Evolutionary conservation across 2,113 vertebrate genomes (phyloP), one percentile per base, ranked within the genome.

Genomic region (Anseranas semipalmata): DNA sequence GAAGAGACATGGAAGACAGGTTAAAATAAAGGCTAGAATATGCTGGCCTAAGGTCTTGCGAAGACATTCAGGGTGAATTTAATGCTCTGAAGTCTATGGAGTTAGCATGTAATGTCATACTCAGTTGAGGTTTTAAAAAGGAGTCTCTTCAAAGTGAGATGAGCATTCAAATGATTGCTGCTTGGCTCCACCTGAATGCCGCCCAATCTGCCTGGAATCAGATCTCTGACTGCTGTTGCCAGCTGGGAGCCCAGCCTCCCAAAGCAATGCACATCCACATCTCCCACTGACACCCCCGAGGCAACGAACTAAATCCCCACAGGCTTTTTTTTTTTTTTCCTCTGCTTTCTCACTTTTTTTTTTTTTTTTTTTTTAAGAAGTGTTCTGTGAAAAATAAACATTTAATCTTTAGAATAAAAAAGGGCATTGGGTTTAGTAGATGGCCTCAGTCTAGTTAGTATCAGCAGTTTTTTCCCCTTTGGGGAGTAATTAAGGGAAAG

Each of bases 401-500:
- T 70, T 87, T 88, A 67, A 92, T 86, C 84, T 92, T 87, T 39
- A 71, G 73, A 88, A 93, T 92, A 58, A 58, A n/a, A 71, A 82
- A 10, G 37, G 70, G 58, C 45, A 76, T 50, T 52, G 18, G 28
- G 52, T 89, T 90, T 94, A 79, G 55, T 89, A 89, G 73, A 70
- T 89, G 66, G 72, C 60, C 58, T 88, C 71, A 45, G 21, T 56
- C 41, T 67, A 65, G 80, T 79, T 81, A 68, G 62, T 19, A 91
- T 85, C 93, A 91, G 87, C 94, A 96, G 30, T 59, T 96, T 84
- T 89, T 59, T 59, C 25, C 66, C 70, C 96, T 90, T 89, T 27
- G 78, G 97, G 94, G 94, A 96, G 81, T 96, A 96, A 96, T 97
- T 97, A 97, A 79, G 75, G 53, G 52, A 96, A 92, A 86, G 73